phyloP scores from a whole-genome alignment of 2,113 vertebrate species.

The Sinocyclocheilus anophthalmus region DNA sequence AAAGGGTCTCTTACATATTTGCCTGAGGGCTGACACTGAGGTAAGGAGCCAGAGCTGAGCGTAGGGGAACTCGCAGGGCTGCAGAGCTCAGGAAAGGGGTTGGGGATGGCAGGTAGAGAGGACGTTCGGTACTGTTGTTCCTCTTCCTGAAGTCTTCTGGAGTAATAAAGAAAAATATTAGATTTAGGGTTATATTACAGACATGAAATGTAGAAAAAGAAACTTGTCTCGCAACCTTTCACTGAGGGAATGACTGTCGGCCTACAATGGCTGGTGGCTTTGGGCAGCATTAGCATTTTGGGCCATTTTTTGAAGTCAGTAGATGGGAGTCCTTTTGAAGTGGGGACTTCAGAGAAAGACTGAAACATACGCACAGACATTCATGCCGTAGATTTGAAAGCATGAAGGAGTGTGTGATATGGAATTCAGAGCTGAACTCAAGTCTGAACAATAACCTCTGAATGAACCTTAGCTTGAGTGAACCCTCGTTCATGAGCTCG shows the following conservation, averaged over 20 bases:
- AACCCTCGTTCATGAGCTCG: conserved; percentile 15
- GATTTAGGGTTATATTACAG: conserved; percentile 1
- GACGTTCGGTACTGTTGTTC: conserved; percentile 91
- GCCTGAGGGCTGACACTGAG: conserved; percentile 81
- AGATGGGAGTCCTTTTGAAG: conserved; percentile 16
- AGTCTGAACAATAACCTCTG: conserved; percentile 39
- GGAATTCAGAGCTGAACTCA: conserved; percentile 27
- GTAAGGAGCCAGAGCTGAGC: conserved; percentile 85
- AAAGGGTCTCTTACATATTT: conserved; percentile 80
- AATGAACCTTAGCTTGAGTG: conserved; percentile 35
- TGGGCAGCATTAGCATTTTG: conserved; percentile 16
- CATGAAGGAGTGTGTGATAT: conserved; percentile 21
- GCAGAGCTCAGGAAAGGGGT: conserved; percentile 95
- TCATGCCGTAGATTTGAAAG: not conserved
- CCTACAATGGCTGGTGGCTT: not conserved
- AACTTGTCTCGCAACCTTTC: not conserved
- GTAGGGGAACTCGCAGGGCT: conserved; percentile 85
- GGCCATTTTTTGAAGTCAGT: conserved; percentile 14
- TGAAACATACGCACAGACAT: conserved; percentile 33
- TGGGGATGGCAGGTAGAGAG: conserved; percentile 94
- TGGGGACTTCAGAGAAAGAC: conserved; percentile 16
- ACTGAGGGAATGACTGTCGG: not conserved
- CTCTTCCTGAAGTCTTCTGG: conserved; percentile 89
- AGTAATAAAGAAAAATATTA: conserved; percentile 49
- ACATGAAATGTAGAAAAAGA: conserved; percentile 6